phyloP scores from a whole-genome alignment of 2,888 invertebrate genomes.

The Harmothoe impar region DNA sequence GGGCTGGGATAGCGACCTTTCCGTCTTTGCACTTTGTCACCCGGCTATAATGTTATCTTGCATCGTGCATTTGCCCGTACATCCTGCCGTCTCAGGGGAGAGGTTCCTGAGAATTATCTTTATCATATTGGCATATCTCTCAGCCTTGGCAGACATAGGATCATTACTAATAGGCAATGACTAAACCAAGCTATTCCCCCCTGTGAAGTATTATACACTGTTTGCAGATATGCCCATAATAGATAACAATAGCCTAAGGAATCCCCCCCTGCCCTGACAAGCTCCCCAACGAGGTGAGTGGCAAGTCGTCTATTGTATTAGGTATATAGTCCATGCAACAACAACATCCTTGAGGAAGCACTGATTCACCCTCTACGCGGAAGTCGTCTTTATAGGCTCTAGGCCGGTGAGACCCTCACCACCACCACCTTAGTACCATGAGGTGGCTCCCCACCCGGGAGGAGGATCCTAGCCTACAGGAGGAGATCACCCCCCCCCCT shows the following conservation, averaged over 20 bases:
- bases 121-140: background rate
- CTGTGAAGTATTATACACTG: background rate
- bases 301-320: too few species aligned
- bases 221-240: background rate
- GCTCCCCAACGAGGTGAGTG: too few species aligned
- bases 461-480: background rate
- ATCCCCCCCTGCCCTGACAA: background rate
- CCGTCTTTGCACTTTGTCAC: too few species aligned
- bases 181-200: background rate
- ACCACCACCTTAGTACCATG: background rate
- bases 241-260: background rate
- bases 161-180: background rate
- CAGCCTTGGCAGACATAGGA: background rate
- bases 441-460: too few species aligned
- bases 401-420: background rate
- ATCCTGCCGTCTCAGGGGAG: too few species aligned
- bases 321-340: background rate
- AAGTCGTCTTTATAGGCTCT: conserved; percentile 19
- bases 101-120: too few species aligned
- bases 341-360: background rate
- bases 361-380: conserved; percentile 30
- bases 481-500: background rate
- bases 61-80: too few species aligned
- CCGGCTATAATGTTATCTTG: too few species aligned
- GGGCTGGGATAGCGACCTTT: too few species aligned